Base-by-base conservation (phyloP, 2,113 vertebrate genomes). In the Cynoglossus semilaevis region DNA sequence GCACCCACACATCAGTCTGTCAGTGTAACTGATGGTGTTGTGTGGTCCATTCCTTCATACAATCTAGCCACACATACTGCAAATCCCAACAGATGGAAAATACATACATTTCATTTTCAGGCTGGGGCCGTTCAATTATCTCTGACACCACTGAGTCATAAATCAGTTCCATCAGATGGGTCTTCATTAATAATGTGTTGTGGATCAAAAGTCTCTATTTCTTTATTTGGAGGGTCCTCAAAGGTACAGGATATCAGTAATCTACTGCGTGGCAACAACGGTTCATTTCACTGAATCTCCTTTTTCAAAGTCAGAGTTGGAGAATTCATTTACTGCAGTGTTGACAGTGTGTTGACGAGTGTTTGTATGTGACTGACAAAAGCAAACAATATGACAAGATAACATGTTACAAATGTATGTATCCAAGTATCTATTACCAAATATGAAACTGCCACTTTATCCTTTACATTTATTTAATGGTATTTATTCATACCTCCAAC, bases 131-230 rank as follows among this genome's bases (percentile, higher is more conserved):
- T 60, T 79, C 13, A 53, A 50, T 74, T 56, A 68, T 55, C 55
- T 58, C 16, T 7, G 8, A 3, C 14, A 65, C 18, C 42, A 43
- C 44, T 1, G 7, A 8, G 2, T 34, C 55, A 66, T 76, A 53
- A 70, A 76, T 80, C 69, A 65, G 46, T 55, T 41, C 17, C 8
- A 15, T 68, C 58, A 48, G 4, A 58, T 62, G n/a, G 7, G 2
- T 15, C 45, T 2, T 2, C 34, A 17, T 62, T 38, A 42, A 59
- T 65, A 40, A 61, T 65, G 18, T 50, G 18, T 17, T 34, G 9
- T 19, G 29, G n/a, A 13, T 13, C 34, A 41, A 58, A 65, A 40
- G 41, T 40, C n/a, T 22, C 4, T 22, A 7, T n/a, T n/a, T 47
- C 66, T n/a, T 15, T 46, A 34, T 15, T 34, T 5, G 11, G 15